Conservation (phyloP, 1,140 invertebrate species). For the Drosophila teissieri region DNA sequence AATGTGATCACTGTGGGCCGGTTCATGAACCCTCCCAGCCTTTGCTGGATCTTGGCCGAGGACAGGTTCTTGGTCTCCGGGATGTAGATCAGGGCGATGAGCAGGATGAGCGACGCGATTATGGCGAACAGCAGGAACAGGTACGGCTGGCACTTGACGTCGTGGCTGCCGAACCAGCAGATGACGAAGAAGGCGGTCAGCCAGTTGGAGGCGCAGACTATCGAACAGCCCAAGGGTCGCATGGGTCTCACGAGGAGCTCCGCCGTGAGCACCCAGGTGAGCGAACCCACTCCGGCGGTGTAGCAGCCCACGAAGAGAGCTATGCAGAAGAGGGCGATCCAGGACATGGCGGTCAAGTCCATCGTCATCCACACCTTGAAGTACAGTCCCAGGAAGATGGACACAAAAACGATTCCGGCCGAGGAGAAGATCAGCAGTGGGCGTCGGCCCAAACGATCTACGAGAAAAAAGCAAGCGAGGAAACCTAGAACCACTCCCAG, state of each 20-base stretch:
- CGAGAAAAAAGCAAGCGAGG: conserved; percentile 18
- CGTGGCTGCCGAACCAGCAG: conserved; percentile 14
- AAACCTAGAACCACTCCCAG: neutral
- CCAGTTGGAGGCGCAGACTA: conserved; percentile 14
- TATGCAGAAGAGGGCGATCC: neutral
- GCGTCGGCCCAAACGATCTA: conserved; percentile 38
- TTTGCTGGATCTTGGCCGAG: neutral
- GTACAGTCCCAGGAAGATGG: neutral
- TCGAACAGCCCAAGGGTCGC: conserved; percentile 11
- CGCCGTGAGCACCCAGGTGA: conserved; percentile 34
- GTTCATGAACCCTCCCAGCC: conserved; percentile 4
- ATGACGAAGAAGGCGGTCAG: conserved; percentile 4
- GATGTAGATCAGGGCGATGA: conserved; percentile 14
- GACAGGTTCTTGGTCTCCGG: conserved; percentile 40
- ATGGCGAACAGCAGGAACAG: conserved; percentile 26
- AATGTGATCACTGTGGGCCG: neutral
- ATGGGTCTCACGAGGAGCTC: conserved; percentile 12
- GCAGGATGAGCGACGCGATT: neutral
- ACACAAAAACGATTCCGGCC: neutral
- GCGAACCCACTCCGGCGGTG: conserved; percentile 15
- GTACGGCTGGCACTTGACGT: neutral
- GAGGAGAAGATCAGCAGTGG: conserved; percentile 23
- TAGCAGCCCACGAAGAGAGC: neutral
- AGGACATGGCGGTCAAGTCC: neutral
- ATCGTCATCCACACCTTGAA: neutral